Evolutionary conservation across 2,888 invertebrate species (phyloP).

Genomic region (Microplitis deprimator): DNA sequence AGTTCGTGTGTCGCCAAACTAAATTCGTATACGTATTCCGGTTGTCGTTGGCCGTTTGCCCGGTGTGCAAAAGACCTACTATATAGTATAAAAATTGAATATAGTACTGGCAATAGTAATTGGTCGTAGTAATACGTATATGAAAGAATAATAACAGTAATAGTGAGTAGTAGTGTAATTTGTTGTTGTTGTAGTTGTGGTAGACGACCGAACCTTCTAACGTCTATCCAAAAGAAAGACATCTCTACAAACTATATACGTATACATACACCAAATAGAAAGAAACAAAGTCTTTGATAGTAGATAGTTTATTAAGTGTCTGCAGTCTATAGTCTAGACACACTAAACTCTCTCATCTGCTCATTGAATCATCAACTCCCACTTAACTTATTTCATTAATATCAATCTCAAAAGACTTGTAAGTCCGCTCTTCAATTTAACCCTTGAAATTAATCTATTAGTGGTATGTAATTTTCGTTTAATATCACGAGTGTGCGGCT

Average conservation of each 20-base stretch:
- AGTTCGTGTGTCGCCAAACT: conserved; percentile 37
- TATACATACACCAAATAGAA: not conserved
- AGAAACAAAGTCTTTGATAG: conserved; percentile 19
- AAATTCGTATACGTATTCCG: conserved; percentile 40
- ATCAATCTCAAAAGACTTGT: not conserved
- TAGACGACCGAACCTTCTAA: not conserved
- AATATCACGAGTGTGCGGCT: not conserved
- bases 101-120: conserved; percentile 6
- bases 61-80: conserved; percentile 39
- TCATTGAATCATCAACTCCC: conserved; percentile 13
- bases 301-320: not conserved
- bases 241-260: not conserved
- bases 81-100: not conserved
- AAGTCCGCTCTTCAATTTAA: conserved; percentile 3
- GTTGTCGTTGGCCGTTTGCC: conserved; percentile 55
- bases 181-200: not conserved
- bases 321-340: conserved; percentile 40
- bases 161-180: not conserved
- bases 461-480: not conserved
- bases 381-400: not conserved
- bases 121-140: not conserved
- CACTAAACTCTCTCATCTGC: not conserved
- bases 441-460: not conserved
- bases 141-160: not conserved
- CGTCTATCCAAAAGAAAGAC: conserved; percentile 21